phyloP scores from a whole-genome alignment of 2,888 invertebrate genomes.

The Torymus texanus region DNA sequence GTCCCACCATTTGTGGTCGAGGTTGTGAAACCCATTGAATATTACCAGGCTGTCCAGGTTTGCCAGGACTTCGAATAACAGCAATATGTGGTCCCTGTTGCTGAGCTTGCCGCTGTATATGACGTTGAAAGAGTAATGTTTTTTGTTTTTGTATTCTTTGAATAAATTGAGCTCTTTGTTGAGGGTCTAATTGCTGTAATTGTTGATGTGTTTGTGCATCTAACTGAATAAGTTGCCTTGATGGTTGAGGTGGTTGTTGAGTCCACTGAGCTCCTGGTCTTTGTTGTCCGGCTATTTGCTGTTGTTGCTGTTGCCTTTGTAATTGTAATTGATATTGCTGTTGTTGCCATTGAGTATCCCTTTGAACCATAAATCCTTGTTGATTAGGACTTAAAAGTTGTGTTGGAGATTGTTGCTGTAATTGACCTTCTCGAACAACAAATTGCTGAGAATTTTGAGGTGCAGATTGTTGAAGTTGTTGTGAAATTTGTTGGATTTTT shows the following conservation, averaged over 20 bases:
- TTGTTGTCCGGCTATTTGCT: conserved; percentile 70
- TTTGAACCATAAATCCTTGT: conserved; percentile 74
- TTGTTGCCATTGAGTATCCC: conserved; percentile 80
- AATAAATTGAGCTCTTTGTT: conserved; percentile 87
- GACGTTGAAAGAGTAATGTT: conserved; percentile 77
- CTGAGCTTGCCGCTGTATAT: conserved; percentile 78
- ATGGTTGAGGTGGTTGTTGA: conserved; percentile 79
- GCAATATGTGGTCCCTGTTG: conserved; percentile 81
- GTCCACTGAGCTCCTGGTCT: conserved; percentile 71
- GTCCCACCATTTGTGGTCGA: conserved; percentile 78
- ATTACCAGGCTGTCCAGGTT: conserved; percentile 77
- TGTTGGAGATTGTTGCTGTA: conserved; percentile 72
- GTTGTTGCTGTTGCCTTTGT: conserved; percentile 74
- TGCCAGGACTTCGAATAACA: conserved; percentile 82
- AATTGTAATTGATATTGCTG: conserved; percentile 77
- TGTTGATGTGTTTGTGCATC: conserved; percentile 90
- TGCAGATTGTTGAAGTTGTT: conserved; percentile 75
- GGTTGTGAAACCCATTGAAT: conserved; percentile 83
- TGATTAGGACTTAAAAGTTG: conserved; percentile 71
- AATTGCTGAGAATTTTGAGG: conserved; percentile 73
- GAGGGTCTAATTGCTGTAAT: conserved; percentile 87
- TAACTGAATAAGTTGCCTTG: conserved; percentile 85
- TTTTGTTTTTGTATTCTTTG: conserved; percentile 84
- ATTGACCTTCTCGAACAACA: conserved; percentile 73
- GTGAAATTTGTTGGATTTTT: conserved; percentile 74